Conservation (phyloP, 2,797 vertebrate genomes). For the Sebastes hubbsi region DNA sequence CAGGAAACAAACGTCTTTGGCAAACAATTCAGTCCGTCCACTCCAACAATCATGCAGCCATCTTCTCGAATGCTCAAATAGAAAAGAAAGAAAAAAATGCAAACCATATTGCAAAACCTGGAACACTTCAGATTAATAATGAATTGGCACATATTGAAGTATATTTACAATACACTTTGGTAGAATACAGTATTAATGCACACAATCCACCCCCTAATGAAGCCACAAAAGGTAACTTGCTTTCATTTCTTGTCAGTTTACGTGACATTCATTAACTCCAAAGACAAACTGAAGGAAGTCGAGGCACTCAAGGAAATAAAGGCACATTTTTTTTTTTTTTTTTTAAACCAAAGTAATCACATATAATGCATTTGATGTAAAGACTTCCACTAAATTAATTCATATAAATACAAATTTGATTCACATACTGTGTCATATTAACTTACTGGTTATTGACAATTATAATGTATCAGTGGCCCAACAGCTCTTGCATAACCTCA, state of each 20-base stretch:
- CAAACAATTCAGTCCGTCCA: slow-evolving; percentile 40
- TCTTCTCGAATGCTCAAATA: slow-evolving; percentile 51
- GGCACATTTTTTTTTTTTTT: not conserved
- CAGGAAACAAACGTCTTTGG: slow-evolving; percentile 41
- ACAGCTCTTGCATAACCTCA: not conserved
- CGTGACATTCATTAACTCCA: slow-evolving; percentile 41
- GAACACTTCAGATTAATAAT: slow-evolving; percentile 49
- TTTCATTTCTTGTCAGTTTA: slow-evolving; percentile 42
- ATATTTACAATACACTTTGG: slow-evolving; percentile 68
- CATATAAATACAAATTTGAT: slow-evolving; percentile 10
- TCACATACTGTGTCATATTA: not conserved
- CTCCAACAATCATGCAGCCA: slow-evolving; percentile 39
- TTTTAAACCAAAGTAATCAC: slow-evolving; percentile 4
- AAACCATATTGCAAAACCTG: slow-evolving; percentile 59
- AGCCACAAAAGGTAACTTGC: not conserved
- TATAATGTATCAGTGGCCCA: not conserved
- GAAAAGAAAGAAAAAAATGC: slow-evolving; percentile 36
- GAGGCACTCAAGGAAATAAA: slow-evolving; percentile 27
- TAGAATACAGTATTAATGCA: slow-evolving; percentile 45
- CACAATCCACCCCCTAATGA: slow-evolving; percentile 21
- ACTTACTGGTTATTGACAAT: not conserved
- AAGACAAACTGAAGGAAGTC: slow-evolving; percentile 8
- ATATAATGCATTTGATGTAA: not conserved
- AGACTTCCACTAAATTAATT: not conserved
- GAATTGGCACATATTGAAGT: slow-evolving; percentile 47